Percentiles rank a stretch among this genome's conserved stretches.
Evolutionary conservation across 2,888 invertebrate species (phyloP).

Genomic region (Idaea dimidiata): DNA sequence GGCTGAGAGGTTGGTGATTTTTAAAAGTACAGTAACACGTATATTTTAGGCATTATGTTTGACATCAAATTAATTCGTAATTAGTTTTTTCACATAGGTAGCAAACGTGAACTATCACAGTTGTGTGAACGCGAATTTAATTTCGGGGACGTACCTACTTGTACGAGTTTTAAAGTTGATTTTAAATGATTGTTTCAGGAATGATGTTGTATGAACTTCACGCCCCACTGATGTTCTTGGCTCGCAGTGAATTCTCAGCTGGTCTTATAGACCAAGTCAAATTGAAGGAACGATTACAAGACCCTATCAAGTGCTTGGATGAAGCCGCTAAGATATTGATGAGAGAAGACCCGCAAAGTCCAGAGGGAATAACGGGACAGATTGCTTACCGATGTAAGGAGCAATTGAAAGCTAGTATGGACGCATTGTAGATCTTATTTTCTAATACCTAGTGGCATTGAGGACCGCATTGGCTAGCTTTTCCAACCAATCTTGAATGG

Average conservation of each 20-base stretch:
- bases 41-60: background rate
- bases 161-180: too few species aligned
- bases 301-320: constrained; percentile 82
- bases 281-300: constrained; percentile 82
- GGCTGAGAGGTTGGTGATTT: constrained; percentile 83
- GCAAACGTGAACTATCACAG: too few species aligned
- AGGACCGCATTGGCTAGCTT: too few species aligned
- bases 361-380: constrained; percentile 83
- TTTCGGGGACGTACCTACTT: too few species aligned
- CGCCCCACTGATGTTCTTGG: constrained; percentile 86
- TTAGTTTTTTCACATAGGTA: too few species aligned
- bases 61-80: background rate
- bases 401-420: constrained; percentile 63
- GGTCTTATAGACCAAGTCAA: constrained; percentile 80
- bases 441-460: too few species aligned
- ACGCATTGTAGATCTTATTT: constrained; percentile 42
- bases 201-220: constrained; percentile 91
- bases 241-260: constrained; percentile 83
- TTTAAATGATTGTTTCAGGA: constrained; percentile 63
- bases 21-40: background rate
- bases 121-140: too few species aligned
- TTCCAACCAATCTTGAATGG: too few species aligned
- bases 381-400: constrained; percentile 79
- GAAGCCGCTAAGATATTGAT: constrained; percentile 84
- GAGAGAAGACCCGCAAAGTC: constrained; percentile 84